Evolutionary conservation across 2,888 invertebrate genomes (phyloP), one percentile per base, ranked within the genome.

Genomic region (Erannis defoliaria): DNA sequence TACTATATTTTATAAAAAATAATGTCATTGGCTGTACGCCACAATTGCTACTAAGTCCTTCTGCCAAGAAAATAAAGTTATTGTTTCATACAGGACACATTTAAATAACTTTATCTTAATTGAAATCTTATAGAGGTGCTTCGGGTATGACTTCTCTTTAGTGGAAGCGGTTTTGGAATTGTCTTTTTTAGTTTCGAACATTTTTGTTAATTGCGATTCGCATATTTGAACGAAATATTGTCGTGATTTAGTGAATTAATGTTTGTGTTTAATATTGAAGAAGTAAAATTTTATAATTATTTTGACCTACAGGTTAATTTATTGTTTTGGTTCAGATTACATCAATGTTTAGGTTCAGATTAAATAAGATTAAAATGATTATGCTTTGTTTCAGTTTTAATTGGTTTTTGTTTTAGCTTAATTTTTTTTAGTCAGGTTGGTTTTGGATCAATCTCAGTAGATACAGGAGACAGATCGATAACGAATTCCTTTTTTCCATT

Each of bases 61-160:
- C 76, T 82, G 86, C 86, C 86, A 86, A 87, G 86, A 85, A 81
- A 78, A 74, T 72, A 64, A 66, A 81, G 77, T 83, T 84, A 86
- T 88, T 81, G 83, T 81, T 84, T 80, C 78, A 80, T 76, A 82
- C 78, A 71, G 76, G 64, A 69, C 72, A 78, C 81, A 83, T 87
- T 86, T 81, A 84, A 84, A 84, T 81, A 63, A 80, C 78, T 76
- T 76, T 84, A 85, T 85, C 84, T 82, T 81, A 84, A 84, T 84
- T 82, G 81, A 81, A 84, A 85, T 85, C 82, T 81, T 78, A 77
- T 77, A 74, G 33, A 64, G 54, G 59, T 60, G 60, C 16, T 56
- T 53, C 38, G 49, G 45, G 31, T 37, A 54, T 54, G 59, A 72
- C 73, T 62, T 74, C 63, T 67, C 60, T 69, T 75, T 67, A 63